phyloP scores from a whole-genome alignment of 2,888 invertebrate genomes.

The Monoplex corrugatus region DNA sequence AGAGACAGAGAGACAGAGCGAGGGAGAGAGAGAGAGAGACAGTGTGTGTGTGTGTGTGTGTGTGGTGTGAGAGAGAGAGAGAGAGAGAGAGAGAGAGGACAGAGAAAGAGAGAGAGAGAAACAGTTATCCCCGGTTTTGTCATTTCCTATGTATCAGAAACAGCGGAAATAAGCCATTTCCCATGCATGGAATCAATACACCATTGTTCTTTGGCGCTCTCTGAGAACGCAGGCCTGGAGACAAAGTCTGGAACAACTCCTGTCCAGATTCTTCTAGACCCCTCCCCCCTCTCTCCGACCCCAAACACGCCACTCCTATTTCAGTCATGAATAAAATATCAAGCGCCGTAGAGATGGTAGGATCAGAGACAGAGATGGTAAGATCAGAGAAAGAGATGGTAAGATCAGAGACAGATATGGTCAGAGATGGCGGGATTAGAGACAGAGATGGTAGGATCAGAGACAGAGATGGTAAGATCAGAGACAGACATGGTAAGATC shows the following conservation, averaged over 20 bases:
- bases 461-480: not conserved
- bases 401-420: not conserved
- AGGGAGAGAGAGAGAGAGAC: no score
- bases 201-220: not conserved
- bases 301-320: no score
- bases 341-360: no score
- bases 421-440: no score
- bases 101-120: no score
- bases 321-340: slow-evolving; percentile 10
- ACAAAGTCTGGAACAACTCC: not conserved
- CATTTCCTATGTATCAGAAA: no score
- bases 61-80: not conserved
- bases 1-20: no score
- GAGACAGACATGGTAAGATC: not conserved
- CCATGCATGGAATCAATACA: not conserved
- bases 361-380: no score
- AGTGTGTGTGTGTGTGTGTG: no score
- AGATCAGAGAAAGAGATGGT: not conserved
- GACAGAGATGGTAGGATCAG: not conserved
- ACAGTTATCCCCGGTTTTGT: not conserved
- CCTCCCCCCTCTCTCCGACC: no score
- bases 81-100: no score
- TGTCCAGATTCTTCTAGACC: not conserved
- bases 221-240: not conserved
- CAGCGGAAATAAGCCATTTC: slow-evolving; percentile 14